A percentile compares a stretch with the other conserved stretches of the same genome.
phyloP scores from a whole-genome alignment of 2,888 invertebrate species.

The Napeogenes sylphis region DNA sequence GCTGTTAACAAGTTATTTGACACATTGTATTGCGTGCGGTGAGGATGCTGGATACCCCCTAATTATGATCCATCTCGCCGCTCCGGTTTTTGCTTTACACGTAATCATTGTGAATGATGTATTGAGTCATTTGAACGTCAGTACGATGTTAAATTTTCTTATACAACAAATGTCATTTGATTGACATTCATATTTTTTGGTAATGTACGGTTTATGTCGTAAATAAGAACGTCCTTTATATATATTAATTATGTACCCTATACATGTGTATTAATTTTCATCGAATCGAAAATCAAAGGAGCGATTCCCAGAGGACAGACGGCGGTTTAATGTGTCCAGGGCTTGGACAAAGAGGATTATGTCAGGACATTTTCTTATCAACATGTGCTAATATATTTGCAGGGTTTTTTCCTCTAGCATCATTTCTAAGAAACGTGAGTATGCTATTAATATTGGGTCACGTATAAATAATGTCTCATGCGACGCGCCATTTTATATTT shows the following conservation, averaged over 20 bases:
- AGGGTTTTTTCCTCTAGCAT: conserved; percentile 44
- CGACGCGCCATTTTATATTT: conserved; percentile 20
- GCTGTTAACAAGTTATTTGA: conserved; percentile 72
- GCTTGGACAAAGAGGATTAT: conserved; percentile 73
- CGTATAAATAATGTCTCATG: conserved; percentile 38
- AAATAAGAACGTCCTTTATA: conserved; percentile 12
- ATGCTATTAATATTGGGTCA: conserved; percentile 49
- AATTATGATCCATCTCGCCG: conserved; percentile 46
- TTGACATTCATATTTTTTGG: conserved; percentile 3
- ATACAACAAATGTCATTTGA: too few species aligned
- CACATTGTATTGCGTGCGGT: conserved; percentile 61
- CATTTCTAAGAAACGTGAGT: conserved; percentile 40
- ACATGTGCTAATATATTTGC: conserved; percentile 56
- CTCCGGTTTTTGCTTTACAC: neutral
- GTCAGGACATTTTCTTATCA: conserved; percentile 69
- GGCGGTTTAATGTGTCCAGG: conserved; percentile 60
- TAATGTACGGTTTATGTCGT: conserved; percentile 1
- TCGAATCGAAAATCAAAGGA: conserved; percentile 72
- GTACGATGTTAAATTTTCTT: conserved; percentile 14
- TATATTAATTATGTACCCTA: conserved; percentile 52
- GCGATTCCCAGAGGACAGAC: conserved; percentile 54
- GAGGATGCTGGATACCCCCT: conserved; percentile 39
- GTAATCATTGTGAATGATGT: conserved; percentile 12
- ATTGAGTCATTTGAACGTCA: conserved; percentile 42
- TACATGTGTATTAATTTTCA: conserved; percentile 63